Conservation (phyloP, 2,113 vertebrate genomes). For the Myxocyprinus asiaticus region DNA sequence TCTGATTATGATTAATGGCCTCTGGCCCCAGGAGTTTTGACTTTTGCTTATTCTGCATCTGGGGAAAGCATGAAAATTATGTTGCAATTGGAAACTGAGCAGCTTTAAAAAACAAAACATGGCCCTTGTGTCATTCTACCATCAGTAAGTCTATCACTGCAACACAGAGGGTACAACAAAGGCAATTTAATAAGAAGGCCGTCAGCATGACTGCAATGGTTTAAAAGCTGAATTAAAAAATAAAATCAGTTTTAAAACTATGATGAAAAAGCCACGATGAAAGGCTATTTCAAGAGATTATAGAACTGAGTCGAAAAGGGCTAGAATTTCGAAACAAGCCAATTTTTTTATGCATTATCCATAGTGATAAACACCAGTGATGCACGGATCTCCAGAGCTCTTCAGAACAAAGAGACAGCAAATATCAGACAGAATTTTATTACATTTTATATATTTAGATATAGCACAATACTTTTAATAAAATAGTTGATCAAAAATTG, state of each 20-base stretch:
- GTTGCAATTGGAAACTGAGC: not conserved
- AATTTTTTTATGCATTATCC: not conserved
- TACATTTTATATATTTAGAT: no score
- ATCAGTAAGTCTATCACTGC: not conserved
- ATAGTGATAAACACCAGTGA: no score
- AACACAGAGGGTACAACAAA: not conserved
- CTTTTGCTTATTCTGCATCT: constrained; percentile 35
- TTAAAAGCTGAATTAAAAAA: not conserved
- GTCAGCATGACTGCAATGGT: not conserved
- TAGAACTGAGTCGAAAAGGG: not conserved
- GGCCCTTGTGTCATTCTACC: not conserved
- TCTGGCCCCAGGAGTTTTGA: not conserved
- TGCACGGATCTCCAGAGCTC: no score
- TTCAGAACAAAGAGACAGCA: no score
- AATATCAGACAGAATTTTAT: no score
- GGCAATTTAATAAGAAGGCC: not conserved
- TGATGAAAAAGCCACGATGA: not conserved
- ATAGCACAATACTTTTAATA: no score
- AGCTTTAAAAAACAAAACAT: not conserved
- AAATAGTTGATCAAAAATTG: no score
- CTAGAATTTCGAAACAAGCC: not conserved
- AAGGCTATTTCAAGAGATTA: not conserved
- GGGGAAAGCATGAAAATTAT: not conserved
- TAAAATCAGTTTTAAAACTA: not conserved
- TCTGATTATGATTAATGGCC: constrained; percentile 53